A percentile compares a stretch with the other conserved stretches of the same genome.
phyloP scores from a whole-genome alignment of 1,140 invertebrate species.

The Choristoneura fumiferana region DNA sequence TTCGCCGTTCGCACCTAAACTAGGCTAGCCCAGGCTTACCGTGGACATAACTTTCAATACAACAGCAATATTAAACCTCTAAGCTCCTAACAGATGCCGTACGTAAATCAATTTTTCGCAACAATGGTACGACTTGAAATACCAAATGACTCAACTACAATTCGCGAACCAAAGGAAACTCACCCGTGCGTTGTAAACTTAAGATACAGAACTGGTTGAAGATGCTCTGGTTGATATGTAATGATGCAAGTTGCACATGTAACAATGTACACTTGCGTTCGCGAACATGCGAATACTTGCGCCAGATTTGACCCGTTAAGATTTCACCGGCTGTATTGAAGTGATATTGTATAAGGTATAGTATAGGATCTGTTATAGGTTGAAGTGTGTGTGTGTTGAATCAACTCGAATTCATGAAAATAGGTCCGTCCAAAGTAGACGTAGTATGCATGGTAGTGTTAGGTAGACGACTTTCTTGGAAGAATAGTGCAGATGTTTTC shows the following conservation, averaged over 20 bases:
- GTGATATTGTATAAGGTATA: constrained; percentile 30
- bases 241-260: constrained; percentile 21
- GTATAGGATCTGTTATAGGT: too few relatives aligned
- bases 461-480: too few relatives aligned
- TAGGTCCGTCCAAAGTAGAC: too few relatives aligned
- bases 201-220: neutral
- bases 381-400: constrained; percentile 21
- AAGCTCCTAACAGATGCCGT: constrained; percentile 54
- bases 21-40: constrained; percentile 35
- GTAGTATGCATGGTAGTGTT: too few relatives aligned
- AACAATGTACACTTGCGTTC: constrained; percentile 54
- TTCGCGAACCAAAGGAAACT: neutral
- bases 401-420: too few relatives aligned
- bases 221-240: neutral
- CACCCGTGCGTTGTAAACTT: neutral
- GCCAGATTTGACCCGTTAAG: constrained; percentile 39
- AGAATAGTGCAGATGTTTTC: too few relatives aligned
- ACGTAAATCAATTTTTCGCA: constrained; percentile 74
- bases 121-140: constrained; percentile 38
- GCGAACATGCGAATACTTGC: constrained; percentile 44
- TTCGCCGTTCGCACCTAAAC: constrained; percentile 13
- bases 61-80: constrained; percentile 31
- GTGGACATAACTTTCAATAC: constrained; percentile 35
- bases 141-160: constrained; percentile 20
- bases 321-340: constrained; percentile 34